phyloP scores from a whole-genome alignment of 64 coral and sea anemone species.

The Pocillopora damicornis region DNA sequence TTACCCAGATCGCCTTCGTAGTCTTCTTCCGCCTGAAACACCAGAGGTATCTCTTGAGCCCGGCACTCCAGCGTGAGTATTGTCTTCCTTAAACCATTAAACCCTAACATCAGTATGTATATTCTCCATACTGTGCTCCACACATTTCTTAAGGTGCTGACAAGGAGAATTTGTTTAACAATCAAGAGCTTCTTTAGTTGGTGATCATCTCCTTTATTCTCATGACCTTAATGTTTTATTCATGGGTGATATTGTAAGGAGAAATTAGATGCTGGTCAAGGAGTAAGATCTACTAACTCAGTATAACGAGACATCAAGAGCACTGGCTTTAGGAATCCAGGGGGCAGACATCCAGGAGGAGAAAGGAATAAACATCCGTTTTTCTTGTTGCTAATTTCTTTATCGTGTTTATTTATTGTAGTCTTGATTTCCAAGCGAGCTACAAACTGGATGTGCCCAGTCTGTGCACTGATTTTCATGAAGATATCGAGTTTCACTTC shows the following conservation, averaged over 20 bases:
- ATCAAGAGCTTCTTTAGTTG: no score
- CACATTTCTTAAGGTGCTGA: background rate
- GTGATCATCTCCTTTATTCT: no score
- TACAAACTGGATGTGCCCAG: constrained; percentile 89
- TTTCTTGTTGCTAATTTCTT: background rate
- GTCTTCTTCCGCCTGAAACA: constrained; percentile 71
- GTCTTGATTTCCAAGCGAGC: constrained; percentile 89
- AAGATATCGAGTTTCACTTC: constrained; percentile 96
- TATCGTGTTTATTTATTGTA: constrained; percentile 19
- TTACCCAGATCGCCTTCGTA: constrained; percentile 60
- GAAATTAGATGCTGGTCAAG: no score
- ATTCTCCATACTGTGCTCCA: no score
- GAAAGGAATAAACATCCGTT: no score
- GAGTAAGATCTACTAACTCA: background rate
- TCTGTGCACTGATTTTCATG: constrained; percentile 83
- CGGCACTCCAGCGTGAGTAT: constrained; percentile 15
- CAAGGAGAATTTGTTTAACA: background rate
- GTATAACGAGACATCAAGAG: background rate
- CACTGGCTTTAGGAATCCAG: background rate
- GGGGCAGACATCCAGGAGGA: background rate
- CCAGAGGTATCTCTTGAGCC: constrained; percentile 43
- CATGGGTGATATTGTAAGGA: no score
- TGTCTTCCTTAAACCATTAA: background rate
- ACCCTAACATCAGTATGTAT: no score
- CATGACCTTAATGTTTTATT: no score